Conservation (phyloP, 2,797 vertebrate species). For the Acipenser ruthenus region DNA sequence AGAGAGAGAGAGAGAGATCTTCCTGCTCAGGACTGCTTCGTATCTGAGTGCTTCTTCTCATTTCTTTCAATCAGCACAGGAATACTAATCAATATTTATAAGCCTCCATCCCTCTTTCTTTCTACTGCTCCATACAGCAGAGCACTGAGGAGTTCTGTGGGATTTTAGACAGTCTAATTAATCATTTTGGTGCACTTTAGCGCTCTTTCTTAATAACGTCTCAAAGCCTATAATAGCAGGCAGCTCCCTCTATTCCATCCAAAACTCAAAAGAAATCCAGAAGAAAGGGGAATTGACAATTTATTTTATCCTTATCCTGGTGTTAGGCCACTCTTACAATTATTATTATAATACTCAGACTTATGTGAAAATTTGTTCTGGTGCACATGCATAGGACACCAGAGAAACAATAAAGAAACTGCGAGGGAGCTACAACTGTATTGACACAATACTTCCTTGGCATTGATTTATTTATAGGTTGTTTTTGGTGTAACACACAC, state of each 20-base stretch:
- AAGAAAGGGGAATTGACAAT: background rate
- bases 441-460: no score
- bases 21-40: constrained; percentile 17
- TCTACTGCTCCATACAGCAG: background rate
- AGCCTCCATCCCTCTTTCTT: constrained; percentile 19
- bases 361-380: background rate
- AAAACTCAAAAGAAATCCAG: background rate
- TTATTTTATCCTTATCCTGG: constrained; percentile 1
- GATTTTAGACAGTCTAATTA: constrained; percentile 26
- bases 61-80: constrained; percentile 30
- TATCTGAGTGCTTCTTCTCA: constrained; percentile 20
- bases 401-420: no score
- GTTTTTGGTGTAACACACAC: no score
- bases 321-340: background rate
- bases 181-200: constrained; percentile 18
- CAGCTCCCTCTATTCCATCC: background rate
- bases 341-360: background rate
- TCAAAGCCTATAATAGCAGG: background rate
- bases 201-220: constrained; percentile 4
- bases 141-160: constrained; percentile 19
- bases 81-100: constrained; percentile 41
- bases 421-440: no score
- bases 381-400: no score
- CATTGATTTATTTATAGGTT: no score
- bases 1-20: constrained; percentile 6